These are phyloP conservation scores for Anabacerthia variegaticeps DNA, from an alignment of 2,797 vertebrate species.

Conservation along the genomic window DNA sequence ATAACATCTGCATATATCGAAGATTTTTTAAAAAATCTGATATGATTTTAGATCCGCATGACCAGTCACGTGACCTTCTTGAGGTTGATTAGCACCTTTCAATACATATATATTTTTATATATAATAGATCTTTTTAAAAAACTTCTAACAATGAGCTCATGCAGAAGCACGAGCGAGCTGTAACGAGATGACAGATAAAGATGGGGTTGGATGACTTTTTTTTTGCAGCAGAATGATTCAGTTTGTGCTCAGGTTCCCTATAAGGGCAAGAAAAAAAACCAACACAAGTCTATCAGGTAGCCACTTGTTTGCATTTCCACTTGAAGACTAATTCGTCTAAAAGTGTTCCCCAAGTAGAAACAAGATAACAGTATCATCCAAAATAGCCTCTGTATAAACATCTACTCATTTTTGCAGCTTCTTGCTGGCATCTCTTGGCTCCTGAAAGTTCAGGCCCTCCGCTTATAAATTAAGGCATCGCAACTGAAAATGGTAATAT, in stretches of 20 bases:
- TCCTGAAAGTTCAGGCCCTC: slow-evolving; percentile 75
- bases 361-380: slow-evolving; percentile 56
- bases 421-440: slow-evolving; percentile 61
- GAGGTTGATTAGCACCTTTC: slow-evolving; percentile 98
- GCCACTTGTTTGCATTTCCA: slow-evolving; percentile 64
- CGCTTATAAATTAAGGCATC: slow-evolving; percentile 82
- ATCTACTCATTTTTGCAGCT: slow-evolving; percentile 26
- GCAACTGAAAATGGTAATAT: slow-evolving; percentile 76
- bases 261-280: slow-evolving; percentile 76
- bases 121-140: slow-evolving; percentile 81
- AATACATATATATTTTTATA: slow-evolving; percentile 87
- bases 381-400: slow-evolving; percentile 66
- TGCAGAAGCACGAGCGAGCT: slow-evolving; percentile 84
- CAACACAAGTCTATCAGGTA: slow-evolving; percentile 67
- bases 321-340: slow-evolving; percentile 62
- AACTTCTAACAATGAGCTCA: slow-evolving; percentile 81
- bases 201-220: slow-evolving; percentile 66
- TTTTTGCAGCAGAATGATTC: slow-evolving; percentile 91
- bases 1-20: slow-evolving; percentile 99
- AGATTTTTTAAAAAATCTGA: slow-evolving; percentile 93
- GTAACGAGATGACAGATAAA: slow-evolving; percentile 83
- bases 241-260: slow-evolving; percentile 92
- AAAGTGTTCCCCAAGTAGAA: slow-evolving; percentile 67
- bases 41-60: slow-evolving; percentile 99
- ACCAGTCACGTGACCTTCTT: slow-evolving; percentile 99